These are phyloP conservation scores for Pharmacophagus antenor DNA, from an alignment of 2,888 invertebrate species.

Conservation along the genomic window DNA sequence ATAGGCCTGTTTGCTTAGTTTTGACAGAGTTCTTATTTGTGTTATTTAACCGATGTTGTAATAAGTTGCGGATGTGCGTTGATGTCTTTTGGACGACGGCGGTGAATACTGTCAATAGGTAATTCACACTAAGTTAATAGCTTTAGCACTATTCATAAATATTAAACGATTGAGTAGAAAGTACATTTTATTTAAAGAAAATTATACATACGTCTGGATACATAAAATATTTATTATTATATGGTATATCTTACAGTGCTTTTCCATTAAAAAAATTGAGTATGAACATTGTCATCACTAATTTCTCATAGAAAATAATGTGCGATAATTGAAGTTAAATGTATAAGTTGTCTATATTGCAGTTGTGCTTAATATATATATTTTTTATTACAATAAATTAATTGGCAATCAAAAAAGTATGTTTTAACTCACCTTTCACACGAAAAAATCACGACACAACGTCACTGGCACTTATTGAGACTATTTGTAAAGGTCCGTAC, in stretches of 20 bases:
- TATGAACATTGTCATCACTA: not conserved
- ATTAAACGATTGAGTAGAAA: too few species aligned
- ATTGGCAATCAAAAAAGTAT: conserved; percentile 10
- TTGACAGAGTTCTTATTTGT: conserved; percentile 17
- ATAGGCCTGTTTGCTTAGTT: conserved; percentile 13
- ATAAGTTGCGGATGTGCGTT: conserved; percentile 16
- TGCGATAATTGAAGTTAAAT: too few species aligned
- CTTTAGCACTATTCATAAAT: too few species aligned
- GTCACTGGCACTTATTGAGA: conserved; percentile 55
- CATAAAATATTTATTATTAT: not conserved
- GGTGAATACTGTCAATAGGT: not conserved
- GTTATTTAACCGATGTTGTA: conserved; percentile 26
- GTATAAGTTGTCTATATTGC: too few species aligned
- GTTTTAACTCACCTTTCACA: conserved; percentile 61
- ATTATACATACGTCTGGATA: not conserved
- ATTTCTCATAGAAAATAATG: not conserved
- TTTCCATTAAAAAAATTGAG: not conserved
- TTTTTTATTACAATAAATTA: conserved; percentile 11
- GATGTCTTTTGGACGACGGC: conserved; percentile 21
- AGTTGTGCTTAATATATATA: too few species aligned
- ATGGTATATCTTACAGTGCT: not conserved
- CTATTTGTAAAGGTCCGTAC: conserved; percentile 34
- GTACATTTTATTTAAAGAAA: not conserved
- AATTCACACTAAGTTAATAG: too few species aligned
- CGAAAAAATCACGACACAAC: conserved; percentile 61